Base-by-base conservation (phyloP, 2,113 vertebrate genomes). In the Candoia aspera region DNA sequence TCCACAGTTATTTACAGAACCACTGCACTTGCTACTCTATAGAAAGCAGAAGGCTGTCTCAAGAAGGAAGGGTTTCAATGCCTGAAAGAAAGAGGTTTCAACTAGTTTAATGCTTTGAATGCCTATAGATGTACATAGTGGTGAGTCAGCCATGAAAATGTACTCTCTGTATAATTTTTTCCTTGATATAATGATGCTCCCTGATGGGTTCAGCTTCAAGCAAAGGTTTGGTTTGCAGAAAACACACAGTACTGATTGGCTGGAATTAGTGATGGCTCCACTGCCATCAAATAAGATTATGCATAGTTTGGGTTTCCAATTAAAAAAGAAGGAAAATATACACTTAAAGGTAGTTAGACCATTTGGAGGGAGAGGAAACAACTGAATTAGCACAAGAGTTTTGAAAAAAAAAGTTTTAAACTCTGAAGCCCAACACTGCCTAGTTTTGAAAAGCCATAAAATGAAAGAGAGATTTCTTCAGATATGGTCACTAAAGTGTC, bases 321-420 rank as follows among this genome's bases (percentile, higher is more conserved):
- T 73, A 17, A 73, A 73, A 68, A 24, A 11, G 42, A 37, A 33
- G n/a, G 9, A 55, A 87, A 58, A 57, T 37, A 24, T 42, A 59
- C 9, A 37, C 23, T 37, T 59, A 87, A 87, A 87, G 10, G 33
- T 87, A 37, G 57, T 37, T 23, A 42, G 33, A 9, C 17, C 54
- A 23, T 57, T 24, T 60, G 33, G 19, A 88, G 10, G 1, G 19
- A 24, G 5, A 24, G 8, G 19, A 9, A n/a, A 87, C 13, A 11
- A 42, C 11, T 42, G 3, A 58, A 87, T 26, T 4, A 60, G 23
- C 33, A 88, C 33, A 73, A 73, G 0, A 33, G n/a, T 33, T 73
- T 37, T n/a, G 64, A 0, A 0, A 0, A 2, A 0, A 2, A 4
- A 8, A 8, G 21, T 23, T n/a, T 19, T 73, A 73, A 73, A 73